Base-by-base conservation (phyloP, 2,113 vertebrate species). In the Nyctibius bracteatus region DNA sequence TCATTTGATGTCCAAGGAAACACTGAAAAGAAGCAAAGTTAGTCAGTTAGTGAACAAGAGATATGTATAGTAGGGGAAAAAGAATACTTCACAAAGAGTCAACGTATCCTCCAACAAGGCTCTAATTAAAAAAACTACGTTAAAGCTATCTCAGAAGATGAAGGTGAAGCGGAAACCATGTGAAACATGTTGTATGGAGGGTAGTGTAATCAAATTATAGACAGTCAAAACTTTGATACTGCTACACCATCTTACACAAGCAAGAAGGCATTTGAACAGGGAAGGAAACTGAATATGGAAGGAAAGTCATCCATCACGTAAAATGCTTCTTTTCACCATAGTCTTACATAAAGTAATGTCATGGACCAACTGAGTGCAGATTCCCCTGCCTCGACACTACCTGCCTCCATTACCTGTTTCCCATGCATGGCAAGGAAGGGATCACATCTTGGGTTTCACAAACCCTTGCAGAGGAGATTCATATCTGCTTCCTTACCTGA, bases 1-100 rank as follows among this genome's bases (percentile, higher is more conserved):
- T 46, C 33, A 37, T 81, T 81, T 92, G 81, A 91, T 63, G 77
- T 68, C 35, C 61, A 79, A 75, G 86, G 83, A 96, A 92, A 91
- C 62, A 89, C 25, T 54, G 14, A 46, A 81, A 86, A 57, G 57
- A 94, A 88, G 47, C 3, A 86, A 86, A 84, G n/a, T 86, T 68
- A 95, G 15, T 17, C 47, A 67, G 67, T 24, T 66, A 55, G 51
- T 61, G 52, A 89, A 47, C 43, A 67, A 49, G 43, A 57, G 31
- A 62, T 0, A 1, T 37, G 10, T 8, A 31, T 13, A 11, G 6
- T 5, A 73, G 25, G 13, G 24, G 12, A 71, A 62, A 92, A 59
- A 5, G 7, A 18, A 54, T 23, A 39, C 30, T 70, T 58, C 17
- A 5, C 12, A 35, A 81, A 82, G 68, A 88, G 37, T 10, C 14